phyloP scores from a whole-genome alignment of 2,113 vertebrate species.

The Tor tambroides region DNA sequence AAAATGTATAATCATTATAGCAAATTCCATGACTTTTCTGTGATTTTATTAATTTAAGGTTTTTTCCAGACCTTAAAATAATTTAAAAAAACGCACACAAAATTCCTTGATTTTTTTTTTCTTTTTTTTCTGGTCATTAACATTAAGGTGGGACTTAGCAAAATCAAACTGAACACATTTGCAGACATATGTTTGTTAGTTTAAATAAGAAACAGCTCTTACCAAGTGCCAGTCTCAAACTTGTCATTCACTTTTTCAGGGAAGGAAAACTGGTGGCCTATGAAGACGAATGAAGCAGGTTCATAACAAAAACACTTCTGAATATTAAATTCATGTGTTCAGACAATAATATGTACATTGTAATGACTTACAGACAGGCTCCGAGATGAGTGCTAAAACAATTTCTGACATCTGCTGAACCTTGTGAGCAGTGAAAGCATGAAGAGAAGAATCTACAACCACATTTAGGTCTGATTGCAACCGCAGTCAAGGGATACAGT shows the following conservation, averaged over 20 bases:
- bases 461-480: constrained; percentile 78
- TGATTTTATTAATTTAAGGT: too few species aligned
- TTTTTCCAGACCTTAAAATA: too few species aligned
- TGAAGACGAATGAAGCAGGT: constrained; percentile 33
- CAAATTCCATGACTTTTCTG: background rate
- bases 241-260: constrained; percentile 94
- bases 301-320: background rate
- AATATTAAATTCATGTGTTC: background rate
- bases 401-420: constrained; percentile 83
- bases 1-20: background rate
- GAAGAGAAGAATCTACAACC: constrained; percentile 66
- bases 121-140: background rate
- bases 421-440: constrained; percentile 75
- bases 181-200: background rate
- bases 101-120: too few species aligned
- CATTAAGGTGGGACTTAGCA: background rate
- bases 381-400: constrained; percentile 81
- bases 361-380: constrained; percentile 79
- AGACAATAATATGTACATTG: background rate
- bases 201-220: constrained; percentile 64
- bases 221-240: constrained; percentile 98
- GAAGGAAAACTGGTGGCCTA: constrained; percentile 88
- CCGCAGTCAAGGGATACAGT: constrained; percentile 40
- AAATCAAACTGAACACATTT: background rate
- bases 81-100: too few species aligned